These are phyloP conservation scores for Dolichallabes microphthalmus DNA, from an alignment of 2,113 vertebrate genomes.

Conservation along the genomic window DNA sequence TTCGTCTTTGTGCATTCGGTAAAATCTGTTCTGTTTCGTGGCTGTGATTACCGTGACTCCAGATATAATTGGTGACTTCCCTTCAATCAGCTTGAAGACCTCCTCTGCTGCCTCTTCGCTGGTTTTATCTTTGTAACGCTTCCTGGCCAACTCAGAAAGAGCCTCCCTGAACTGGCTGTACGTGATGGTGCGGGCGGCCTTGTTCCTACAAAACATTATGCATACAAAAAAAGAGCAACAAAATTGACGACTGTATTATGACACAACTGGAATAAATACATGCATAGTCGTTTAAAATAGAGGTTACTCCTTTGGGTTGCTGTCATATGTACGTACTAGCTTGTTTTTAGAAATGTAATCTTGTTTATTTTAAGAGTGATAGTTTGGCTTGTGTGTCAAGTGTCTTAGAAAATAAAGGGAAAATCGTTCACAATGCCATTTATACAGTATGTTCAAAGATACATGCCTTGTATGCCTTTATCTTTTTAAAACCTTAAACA, in stretches of 20 bases:
- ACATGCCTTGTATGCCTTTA: too few species aligned
- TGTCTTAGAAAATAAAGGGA: neutral
- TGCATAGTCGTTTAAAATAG: neutral
- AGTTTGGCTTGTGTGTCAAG: neutral
- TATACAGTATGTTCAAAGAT: neutral
- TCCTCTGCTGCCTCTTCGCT: conserved; percentile 85
- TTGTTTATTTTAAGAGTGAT: too few species aligned
- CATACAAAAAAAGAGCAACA: neutral
- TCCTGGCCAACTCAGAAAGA: conserved; percentile 85
- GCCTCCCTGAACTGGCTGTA: conserved; percentile 90
- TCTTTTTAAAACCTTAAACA: neutral
- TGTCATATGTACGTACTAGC: neutral
- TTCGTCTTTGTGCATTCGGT: neutral
- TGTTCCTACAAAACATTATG: conserved; percentile 76
- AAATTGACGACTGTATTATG: neutral
- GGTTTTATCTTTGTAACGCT: conserved; percentile 88
- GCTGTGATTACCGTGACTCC: conserved; percentile 85
- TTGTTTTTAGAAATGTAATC: neutral
- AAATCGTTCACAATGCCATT: neutral
- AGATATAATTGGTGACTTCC: conserved; percentile 83
- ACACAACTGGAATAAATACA: neutral
- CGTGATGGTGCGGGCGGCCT: conserved; percentile 87
- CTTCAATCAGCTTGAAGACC: conserved; percentile 87
- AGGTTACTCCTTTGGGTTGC: neutral
- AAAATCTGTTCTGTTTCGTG: neutral